phyloP scores from a whole-genome alignment of 1,140 invertebrate genomes.

The Acyrthosiphon pisum region DNA sequence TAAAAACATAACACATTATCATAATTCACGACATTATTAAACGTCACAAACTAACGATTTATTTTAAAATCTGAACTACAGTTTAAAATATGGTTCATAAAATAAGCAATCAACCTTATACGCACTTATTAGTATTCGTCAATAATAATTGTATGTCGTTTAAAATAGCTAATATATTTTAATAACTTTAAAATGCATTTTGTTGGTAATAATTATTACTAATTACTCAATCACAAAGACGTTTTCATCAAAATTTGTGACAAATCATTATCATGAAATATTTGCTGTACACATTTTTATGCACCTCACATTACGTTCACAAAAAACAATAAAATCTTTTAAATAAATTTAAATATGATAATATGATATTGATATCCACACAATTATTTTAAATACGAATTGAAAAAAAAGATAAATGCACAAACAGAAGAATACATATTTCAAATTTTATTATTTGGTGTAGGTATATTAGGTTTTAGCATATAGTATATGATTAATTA shows the following conservation, averaged over 20 bases:
- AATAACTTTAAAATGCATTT: not conserved
- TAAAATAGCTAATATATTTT: not conserved
- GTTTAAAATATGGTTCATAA: not conserved
- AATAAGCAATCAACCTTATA: not conserved
- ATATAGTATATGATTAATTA: not conserved
- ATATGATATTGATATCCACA: not conserved
- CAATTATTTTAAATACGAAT: not conserved
- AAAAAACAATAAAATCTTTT: not conserved
- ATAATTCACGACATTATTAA: not conserved
- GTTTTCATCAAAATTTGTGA: not conserved
- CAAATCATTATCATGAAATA: not conserved
- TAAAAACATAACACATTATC: not conserved
- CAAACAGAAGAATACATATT: not conserved
- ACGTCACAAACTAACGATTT: not conserved
- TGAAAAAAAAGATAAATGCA: not conserved
- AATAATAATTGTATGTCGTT: not conserved
- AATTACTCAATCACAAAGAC: not conserved
- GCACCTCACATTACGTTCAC: not conserved
- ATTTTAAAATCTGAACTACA: not conserved
- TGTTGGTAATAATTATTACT: not conserved
- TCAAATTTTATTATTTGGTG: not conserved
- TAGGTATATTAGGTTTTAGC: not conserved
- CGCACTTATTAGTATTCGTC: not conserved
- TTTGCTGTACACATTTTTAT: not conserved
- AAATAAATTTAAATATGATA: not conserved